phyloP scores from a whole-genome alignment of 2,888 invertebrate species.

The Lasioglossum morio region DNA sequence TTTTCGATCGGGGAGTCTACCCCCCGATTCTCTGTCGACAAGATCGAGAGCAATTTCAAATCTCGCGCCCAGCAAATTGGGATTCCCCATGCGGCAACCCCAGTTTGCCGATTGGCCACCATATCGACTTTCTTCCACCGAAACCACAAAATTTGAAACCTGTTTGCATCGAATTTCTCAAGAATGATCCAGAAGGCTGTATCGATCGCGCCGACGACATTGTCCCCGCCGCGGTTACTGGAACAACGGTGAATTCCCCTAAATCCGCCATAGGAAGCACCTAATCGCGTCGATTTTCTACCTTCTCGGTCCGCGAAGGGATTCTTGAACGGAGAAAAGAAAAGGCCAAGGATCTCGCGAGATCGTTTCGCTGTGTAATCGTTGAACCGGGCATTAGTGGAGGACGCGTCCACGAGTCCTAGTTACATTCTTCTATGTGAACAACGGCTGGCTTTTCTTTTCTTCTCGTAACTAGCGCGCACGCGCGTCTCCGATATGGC shows the following conservation, averaged over 20 bases:
- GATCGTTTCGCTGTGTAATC: not conserved
- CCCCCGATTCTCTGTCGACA: not conserved
- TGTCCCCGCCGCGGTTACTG: not conserved
- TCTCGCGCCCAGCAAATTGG: conserved; percentile 31
- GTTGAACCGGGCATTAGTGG: not conserved
- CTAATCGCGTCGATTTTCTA: not conserved
- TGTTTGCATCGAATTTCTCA: not conserved
- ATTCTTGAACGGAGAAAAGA: not conserved
- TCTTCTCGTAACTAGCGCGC: not conserved
- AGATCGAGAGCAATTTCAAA: not conserved
- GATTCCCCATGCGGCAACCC: conserved; percentile 47
- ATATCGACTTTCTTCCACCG: not conserved
- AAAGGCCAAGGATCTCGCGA: not conserved
- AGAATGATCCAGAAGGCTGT: not conserved
- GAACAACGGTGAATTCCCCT: not conserved
- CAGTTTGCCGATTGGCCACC: conserved; percentile 32
- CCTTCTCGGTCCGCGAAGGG: not conserved
- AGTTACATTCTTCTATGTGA: not conserved
- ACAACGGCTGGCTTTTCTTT: not conserved
- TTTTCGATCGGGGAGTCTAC: not conserved
- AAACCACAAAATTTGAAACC: not conserved
- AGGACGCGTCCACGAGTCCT: not conserved
- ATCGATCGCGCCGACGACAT: not conserved
- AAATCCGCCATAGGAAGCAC: not conserved
- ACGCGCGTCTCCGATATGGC: conserved; percentile 28